Conservation (phyloP, 1,140 invertebrate species). For the Neotoxoptera formosana region DNA sequence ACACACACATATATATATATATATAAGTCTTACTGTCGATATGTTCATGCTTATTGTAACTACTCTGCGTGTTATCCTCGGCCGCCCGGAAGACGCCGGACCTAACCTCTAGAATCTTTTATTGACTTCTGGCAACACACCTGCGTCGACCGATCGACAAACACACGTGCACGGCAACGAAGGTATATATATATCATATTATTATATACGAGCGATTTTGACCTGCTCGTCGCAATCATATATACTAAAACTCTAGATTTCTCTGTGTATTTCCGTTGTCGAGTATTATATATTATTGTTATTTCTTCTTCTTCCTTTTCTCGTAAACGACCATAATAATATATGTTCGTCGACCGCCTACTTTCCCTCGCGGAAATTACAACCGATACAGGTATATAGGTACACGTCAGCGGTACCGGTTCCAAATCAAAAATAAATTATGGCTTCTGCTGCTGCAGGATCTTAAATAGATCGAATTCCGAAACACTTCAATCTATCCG, state of each 20-base stretch:
- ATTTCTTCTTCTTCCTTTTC: background rate
- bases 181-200: background rate
- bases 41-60: background rate
- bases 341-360: background rate
- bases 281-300: background rate
- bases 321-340: background rate
- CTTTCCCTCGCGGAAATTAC: background rate
- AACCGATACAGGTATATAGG: background rate
- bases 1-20: background rate
- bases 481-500: background rate
- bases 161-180: background rate
- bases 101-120: slow-evolving; percentile 40
- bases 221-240: background rate
- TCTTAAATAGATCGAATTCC: background rate
- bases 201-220: background rate
- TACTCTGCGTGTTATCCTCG: background rate
- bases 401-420: background rate
- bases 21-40: background rate
- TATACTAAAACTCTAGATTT: slow-evolving; percentile 5
- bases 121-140: slow-evolving; percentile 28
- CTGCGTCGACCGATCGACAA: background rate
- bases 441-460: background rate
- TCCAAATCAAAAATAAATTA: background rate
- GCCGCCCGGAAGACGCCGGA: slow-evolving; percentile 27
- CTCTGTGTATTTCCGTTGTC: background rate